Conservation (phyloP, 2,888 invertebrate species). For the Diaphora mendica region DNA sequence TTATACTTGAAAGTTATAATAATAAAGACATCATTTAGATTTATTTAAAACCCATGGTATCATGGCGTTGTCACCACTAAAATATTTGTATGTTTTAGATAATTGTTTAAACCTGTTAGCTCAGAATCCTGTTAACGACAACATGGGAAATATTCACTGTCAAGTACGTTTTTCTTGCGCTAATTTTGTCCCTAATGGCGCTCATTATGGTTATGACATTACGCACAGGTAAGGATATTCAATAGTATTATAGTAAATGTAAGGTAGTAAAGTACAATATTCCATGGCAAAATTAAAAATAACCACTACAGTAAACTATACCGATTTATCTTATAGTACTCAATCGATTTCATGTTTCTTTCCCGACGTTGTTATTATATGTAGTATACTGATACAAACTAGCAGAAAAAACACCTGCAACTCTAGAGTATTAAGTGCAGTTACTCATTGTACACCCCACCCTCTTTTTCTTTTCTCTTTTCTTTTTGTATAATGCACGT, state of each 20-base stretch:
- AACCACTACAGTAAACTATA: background rate
- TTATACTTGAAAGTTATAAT: no score
- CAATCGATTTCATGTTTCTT: background rate
- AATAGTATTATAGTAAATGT: background rate
- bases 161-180: constrained; percentile 46
- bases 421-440: background rate
- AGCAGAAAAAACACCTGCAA: background rate
- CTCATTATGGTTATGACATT: constrained; percentile 63
- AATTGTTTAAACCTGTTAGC: constrained; percentile 16
- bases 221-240: constrained; percentile 60
- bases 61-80: background rate
- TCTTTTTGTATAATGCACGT: no score
- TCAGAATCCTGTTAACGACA: constrained; percentile 33
- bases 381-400: no score
- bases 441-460: no score
- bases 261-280: background rate
- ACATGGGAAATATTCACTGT: constrained; percentile 40
- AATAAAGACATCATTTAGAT: background rate
- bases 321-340: background rate
- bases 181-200: constrained; percentile 51
- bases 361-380: no score
- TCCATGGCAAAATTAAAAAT: background rate
- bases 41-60: background rate
- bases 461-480: no score
- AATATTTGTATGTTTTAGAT: constrained; percentile 12